Evolutionary conservation across 2,888 invertebrate species (phyloP).

Genomic region (Lagria hirta): DNA sequence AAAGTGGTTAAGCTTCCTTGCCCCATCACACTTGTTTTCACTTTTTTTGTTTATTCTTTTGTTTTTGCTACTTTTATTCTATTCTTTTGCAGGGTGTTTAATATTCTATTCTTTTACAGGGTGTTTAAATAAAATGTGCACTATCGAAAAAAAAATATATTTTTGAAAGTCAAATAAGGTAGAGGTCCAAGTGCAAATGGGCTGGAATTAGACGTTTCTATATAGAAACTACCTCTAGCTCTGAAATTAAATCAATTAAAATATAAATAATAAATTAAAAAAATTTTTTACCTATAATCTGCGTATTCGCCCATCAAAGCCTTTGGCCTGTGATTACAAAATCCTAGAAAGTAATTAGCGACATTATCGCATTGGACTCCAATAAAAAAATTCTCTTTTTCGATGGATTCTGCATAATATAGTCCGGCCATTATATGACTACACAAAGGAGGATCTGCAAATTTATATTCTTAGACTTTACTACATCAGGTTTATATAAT

Average conservation of each 20-base stretch:
- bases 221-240: slow-evolving; percentile 43
- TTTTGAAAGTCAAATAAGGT: too few relatives aligned
- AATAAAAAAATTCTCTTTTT: slow-evolving; percentile 59
- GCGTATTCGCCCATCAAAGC: slow-evolving; percentile 49
- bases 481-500: too few relatives aligned
- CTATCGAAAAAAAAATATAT: too few relatives aligned
- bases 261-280: slow-evolving; percentile 12
- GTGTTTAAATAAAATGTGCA: too few relatives aligned
- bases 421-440: slow-evolving; percentile 63
- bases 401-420: slow-evolving; percentile 66
- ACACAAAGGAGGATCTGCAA: slow-evolving; percentile 59
- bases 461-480: too few relatives aligned
- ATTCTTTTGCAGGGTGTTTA: too few relatives aligned
- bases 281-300: slow-evolving; percentile 37
- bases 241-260: slow-evolving; percentile 32
- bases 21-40: too few relatives aligned
- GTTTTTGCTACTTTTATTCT: too few relatives aligned
- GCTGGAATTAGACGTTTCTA: slow-evolving; percentile 41
- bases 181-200: slow-evolving; percentile 44
- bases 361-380: slow-evolving; percentile 63
- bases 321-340: slow-evolving; percentile 49
- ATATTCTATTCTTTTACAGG: too few relatives aligned
- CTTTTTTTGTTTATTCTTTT: too few relatives aligned
- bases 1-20: too few relatives aligned
- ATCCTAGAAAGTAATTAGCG: slow-evolving; percentile 57